Evolutionary conservation across 2,113 vertebrate species (phyloP).

Genomic region (Coryphaenoides rupestris): DNA sequence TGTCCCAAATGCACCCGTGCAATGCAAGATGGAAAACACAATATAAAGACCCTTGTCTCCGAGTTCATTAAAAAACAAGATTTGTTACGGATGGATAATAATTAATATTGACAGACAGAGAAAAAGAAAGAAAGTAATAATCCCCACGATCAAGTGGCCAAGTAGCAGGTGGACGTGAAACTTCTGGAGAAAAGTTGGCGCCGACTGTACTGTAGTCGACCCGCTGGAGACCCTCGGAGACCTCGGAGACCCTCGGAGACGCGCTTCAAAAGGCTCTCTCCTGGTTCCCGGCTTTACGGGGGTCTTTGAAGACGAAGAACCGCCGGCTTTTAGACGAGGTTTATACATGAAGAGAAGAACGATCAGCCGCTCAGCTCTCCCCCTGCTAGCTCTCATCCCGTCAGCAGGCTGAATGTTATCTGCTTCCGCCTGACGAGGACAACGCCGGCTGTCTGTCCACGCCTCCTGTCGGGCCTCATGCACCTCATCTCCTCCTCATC

Average conservation of each 20-base stretch:
- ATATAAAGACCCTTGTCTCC: no score
- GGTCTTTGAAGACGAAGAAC: conserved; percentile 50
- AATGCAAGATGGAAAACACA: no score
- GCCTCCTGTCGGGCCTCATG: no score
- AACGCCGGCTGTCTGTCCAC: no score
- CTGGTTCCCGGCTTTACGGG: conserved; percentile 37
- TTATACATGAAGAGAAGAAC: conserved; percentile 30
- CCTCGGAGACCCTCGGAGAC: conserved; percentile 55
- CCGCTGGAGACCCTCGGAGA: conserved; percentile 54
- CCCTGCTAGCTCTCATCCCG: no score
- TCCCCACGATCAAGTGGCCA: conserved; percentile 32
- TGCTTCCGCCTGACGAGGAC: no score
- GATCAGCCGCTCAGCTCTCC: conserved; percentile 46
- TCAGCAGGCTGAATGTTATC: no score
- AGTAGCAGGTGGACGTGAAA: conserved; percentile 40
- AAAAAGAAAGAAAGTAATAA: conserved; percentile 1
- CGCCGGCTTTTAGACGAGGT: conserved; percentile 46
- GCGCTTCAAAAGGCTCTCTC: conserved; percentile 48
- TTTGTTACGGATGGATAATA: no score
- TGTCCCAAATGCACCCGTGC: no score
- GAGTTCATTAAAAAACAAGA: no score
- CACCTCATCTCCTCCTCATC: no score
- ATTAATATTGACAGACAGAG: no score
- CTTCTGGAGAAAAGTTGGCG: conserved; percentile 41
- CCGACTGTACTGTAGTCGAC: conserved; percentile 36